phyloP scores from a whole-genome alignment of 2,113 vertebrate genomes.

The Chlamydotis undulata region DNA sequence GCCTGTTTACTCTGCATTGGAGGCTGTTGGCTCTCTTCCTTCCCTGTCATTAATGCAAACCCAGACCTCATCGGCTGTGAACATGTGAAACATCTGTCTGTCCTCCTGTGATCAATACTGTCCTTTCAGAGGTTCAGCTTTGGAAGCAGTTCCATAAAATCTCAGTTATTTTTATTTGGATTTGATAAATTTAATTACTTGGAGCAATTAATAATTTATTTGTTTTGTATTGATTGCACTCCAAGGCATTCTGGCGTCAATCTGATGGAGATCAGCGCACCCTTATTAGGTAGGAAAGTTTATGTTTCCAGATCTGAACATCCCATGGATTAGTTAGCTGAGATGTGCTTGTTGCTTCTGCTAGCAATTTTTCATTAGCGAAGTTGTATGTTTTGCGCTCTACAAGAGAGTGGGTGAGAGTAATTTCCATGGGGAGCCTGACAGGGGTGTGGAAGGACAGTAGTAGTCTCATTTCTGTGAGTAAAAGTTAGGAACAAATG shows the following conservation, averaged over 20 bases:
- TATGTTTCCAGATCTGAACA: constrained; percentile 38
- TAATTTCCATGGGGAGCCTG: constrained; percentile 23
- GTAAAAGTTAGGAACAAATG: constrained; percentile 24
- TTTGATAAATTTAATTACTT: constrained; percentile 76
- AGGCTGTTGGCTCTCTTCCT: constrained; percentile 33
- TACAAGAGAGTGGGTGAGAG: not conserved
- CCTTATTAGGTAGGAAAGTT: constrained; percentile 59
- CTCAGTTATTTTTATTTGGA: constrained; percentile 71
- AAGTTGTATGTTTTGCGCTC: not conserved
- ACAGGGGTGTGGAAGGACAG: not conserved
- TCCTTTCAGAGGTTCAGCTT: constrained; percentile 55
- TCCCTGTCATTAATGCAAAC: constrained; percentile 62
- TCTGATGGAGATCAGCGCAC: constrained; percentile 50
- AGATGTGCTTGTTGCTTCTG: constrained; percentile 55
- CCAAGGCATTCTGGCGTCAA: constrained; percentile 43
- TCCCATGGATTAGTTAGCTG: constrained; percentile 48
- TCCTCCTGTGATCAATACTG: constrained; percentile 61
- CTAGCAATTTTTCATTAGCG: constrained; percentile 20
- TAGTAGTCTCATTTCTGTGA: not conserved
- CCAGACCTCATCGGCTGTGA: constrained; percentile 38
- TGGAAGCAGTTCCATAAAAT: constrained; percentile 65
- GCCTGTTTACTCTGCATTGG: constrained; percentile 20
- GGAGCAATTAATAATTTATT: constrained; percentile 76
- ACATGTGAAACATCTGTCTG: constrained; percentile 66
- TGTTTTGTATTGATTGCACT: constrained; percentile 65